These are phyloP conservation scores for Anastrepha ludens DNA, from an alignment of 1,140 invertebrate genomes.

Conservation along the genomic window DNA sequence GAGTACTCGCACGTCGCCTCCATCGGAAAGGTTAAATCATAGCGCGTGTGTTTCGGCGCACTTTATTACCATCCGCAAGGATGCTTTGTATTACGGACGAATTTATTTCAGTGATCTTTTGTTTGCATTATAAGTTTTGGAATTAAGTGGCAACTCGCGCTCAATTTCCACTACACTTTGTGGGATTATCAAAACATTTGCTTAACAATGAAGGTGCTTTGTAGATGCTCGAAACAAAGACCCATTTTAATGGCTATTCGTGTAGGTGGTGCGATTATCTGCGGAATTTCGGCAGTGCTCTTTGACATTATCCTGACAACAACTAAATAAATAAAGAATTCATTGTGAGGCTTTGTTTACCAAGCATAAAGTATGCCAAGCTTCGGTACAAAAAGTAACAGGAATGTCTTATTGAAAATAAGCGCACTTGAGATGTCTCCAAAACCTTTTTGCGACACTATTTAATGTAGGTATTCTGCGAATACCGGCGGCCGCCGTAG, in stretches of 20 bases:
- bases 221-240: neutral
- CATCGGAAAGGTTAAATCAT: slow-evolving; percentile 43
- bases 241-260: slow-evolving; percentile 43
- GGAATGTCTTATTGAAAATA: too few relatives aligned
- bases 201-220: slow-evolving; percentile 59
- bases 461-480: too few relatives aligned
- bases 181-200: slow-evolving; percentile 64
- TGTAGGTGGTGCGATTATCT: slow-evolving; percentile 38
- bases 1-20: neutral
- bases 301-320: slow-evolving; percentile 30
- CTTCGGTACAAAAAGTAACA: too few relatives aligned
- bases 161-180: slow-evolving; percentile 61
- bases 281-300: slow-evolving; percentile 4
- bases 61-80: slow-evolving; percentile 66
- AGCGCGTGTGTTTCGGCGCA: slow-evolving; percentile 54
- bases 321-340: slow-evolving; percentile 35
- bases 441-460: too few relatives aligned
- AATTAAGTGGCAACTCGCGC: slow-evolving; percentile 57
- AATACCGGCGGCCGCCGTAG: too few relatives aligned
- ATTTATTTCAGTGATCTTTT: slow-evolving; percentile 22
- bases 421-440: too few relatives aligned
- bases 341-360: neutral
- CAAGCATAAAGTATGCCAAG: neutral
- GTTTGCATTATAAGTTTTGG: slow-evolving; percentile 52
- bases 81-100: slow-evolving; percentile 56